A percentile compares a stretch with the other conserved stretches of the same genome.
Evolutionary conservation across 2,888 invertebrate genomes (phyloP).

Genomic region (Gari tellinella): DNA sequence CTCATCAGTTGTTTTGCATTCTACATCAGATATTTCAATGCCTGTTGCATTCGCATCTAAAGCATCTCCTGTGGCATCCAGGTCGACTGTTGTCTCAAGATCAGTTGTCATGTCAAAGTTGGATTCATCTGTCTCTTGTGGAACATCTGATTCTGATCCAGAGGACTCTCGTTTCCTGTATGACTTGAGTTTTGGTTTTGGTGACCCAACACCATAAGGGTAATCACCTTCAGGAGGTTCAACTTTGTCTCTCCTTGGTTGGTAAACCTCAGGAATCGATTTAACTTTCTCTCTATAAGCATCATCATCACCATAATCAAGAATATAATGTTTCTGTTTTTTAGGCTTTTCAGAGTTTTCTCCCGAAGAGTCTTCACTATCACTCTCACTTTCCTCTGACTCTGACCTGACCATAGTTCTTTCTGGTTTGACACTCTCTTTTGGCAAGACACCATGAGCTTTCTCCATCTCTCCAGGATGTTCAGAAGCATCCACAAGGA

Average conservation of each 20-base stretch:
- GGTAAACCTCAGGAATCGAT: slow-evolving; percentile 85
- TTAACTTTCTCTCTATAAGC: slow-evolving; percentile 16
- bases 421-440: slow-evolving; percentile 20
- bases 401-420: slow-evolving; percentile 32
- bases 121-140: slow-evolving; percentile 47
- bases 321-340: slow-evolving; percentile 16
- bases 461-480: slow-evolving; percentile 24
- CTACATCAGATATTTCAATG: slow-evolving; percentile 34
- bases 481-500: slow-evolving; percentile 11
- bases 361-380: slow-evolving; percentile 24
- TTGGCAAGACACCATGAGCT: slow-evolving; percentile 12
- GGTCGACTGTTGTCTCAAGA: slow-evolving; percentile 44
- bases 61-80: slow-evolving; percentile 35
- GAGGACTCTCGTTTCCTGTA: slow-evolving; percentile 49
- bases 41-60: slow-evolving; percentile 16
- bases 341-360: slow-evolving; percentile 38
- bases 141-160: slow-evolving; percentile 56
- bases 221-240: slow-evolving; percentile 31
- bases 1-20: slow-evolving; percentile 51
- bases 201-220: slow-evolving; percentile 48
- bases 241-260: slow-evolving; percentile 26
- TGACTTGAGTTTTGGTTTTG: slow-evolving; percentile 35
- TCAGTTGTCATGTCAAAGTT: slow-evolving; percentile 57
- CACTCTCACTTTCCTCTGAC: slow-evolving; percentile 26
- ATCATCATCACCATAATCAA: slow-evolving; percentile 21